Evolutionary conservation across 2,888 invertebrate species (phyloP), one percentile per base, ranked within the genome.

Genomic region (Parnassius smintheus): DNA sequence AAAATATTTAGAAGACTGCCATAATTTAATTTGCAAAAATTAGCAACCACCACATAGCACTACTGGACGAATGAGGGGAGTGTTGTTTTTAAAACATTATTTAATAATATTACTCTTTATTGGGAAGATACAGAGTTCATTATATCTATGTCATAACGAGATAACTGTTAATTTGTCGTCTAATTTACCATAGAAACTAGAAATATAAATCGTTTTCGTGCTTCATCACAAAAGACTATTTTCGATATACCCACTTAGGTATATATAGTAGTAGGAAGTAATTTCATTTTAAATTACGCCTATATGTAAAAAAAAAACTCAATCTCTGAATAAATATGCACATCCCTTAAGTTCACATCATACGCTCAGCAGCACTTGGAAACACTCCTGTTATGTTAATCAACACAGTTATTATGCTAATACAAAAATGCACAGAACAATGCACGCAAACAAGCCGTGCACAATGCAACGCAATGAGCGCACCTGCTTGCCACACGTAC

Each of bases 341-440:
- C 50, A 44, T 45, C 13, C 50, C 50, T 45, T 51, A 13, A n/a
- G 42, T 56, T 13, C 44, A 55, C 22, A 51, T 51, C 22, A 51
- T 51, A 56, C 25, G 22, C 46, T 18, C 35, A 12, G 46, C 51
- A 22, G 46, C 56, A 49, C 60, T 59, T 50, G 56, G 60, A 53
- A 45, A 62, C 56, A 60, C 56, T 60, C 60, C 64, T 53, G 60
- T 59, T 60, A 64, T 64, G 64, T 53, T 64, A 64, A 64, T 49
- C 59, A 60, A 49, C 64, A 44, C 52, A 60, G 64, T 60, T 60
- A 62, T 57, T 53, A 64, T 64, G 64, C 46, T 56, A 64, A 64
- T 60, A 46, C 51, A 56, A 64, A 60, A 60, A 64, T 60, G 59
- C 56, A 56, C 25, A 56, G 56, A 64, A 64, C 63, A 64, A 64